phyloP scores from a whole-genome alignment of 2,888 invertebrate species.

The Aporophyla nigra region DNA sequence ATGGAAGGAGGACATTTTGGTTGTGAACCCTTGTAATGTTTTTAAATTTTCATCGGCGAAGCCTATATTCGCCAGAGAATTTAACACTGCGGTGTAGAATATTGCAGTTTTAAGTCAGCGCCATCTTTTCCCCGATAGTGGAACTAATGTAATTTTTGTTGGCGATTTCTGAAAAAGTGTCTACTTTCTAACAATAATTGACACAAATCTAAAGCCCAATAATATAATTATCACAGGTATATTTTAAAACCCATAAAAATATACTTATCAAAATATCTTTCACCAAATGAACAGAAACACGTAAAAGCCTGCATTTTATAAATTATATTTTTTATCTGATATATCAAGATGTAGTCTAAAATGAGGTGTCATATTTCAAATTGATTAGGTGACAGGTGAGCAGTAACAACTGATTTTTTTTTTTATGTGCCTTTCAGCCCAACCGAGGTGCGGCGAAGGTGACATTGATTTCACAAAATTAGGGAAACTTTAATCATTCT shows the following conservation, averaged over 20 bases:
- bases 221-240: constrained; percentile 16
- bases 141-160: no score
- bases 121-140: no score
- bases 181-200: not conserved
- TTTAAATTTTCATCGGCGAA: no score
- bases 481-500: constrained; percentile 76
- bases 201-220: constrained; percentile 24
- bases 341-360: constrained; percentile 62
- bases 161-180: no score
- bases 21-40: no score
- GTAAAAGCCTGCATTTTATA: constrained; percentile 36
- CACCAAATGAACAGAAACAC: constrained; percentile 17
- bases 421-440: constrained; percentile 45
- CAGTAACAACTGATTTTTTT: constrained; percentile 53
- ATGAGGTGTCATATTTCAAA: constrained; percentile 63
- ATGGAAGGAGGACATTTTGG: no score
- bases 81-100: no score
- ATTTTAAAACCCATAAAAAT: constrained; percentile 3
- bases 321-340: constrained; percentile 31
- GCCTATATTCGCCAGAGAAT: no score
- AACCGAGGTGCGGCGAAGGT: constrained; percentile 41
- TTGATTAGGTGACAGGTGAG: constrained; percentile 60
- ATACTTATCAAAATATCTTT: constrained; percentile 43
- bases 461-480: constrained; percentile 69
- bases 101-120: no score